Evolutionary conservation across 2,797 vertebrate species (phyloP).

Genomic region (Eurystomus glaucurus): DNA sequence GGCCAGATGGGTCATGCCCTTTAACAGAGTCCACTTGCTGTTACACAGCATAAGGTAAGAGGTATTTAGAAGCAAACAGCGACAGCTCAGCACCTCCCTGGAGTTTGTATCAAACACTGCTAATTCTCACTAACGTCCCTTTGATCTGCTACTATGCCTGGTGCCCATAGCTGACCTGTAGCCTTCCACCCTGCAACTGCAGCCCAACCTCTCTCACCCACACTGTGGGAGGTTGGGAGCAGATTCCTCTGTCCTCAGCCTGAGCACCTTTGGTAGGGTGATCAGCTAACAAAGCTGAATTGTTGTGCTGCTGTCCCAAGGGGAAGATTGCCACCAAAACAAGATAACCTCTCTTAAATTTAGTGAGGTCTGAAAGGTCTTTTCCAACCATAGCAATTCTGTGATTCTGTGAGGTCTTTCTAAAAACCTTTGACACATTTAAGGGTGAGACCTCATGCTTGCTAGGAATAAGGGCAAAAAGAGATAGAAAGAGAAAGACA

Average conservation of each 20-base stretch:
- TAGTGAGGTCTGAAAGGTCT: neutral
- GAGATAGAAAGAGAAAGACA: neutral
- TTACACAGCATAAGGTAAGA: neutral
- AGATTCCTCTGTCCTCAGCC: neutral
- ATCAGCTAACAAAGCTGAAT: neutral
- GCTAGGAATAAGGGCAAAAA: neutral
- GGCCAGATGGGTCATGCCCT: neutral
- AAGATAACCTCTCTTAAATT: neutral
- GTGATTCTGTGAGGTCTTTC: neutral
- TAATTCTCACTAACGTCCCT: neutral
- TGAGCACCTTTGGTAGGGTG: neutral
- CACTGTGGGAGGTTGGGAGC: rapidly evolving
- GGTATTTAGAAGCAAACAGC: neutral
- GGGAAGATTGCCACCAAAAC: neutral
- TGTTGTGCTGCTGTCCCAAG: neutral
- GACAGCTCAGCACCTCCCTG: neutral
- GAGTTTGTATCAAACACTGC: neutral
- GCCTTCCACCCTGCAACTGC: neutral
- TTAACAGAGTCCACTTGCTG: neutral
- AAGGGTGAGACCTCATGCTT: neutral
- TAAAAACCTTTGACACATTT: neutral
- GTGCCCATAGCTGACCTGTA: neutral
- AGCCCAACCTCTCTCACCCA: neutral
- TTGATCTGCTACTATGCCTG: neutral
- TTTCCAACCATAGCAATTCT: too few species aligned